A percentile compares a stretch with the other conserved stretches of the same genome.
These are phyloP conservation scores for Limenitis camilla DNA, from an alignment of 2,888 invertebrate genomes.

Conservation along the genomic window DNA sequence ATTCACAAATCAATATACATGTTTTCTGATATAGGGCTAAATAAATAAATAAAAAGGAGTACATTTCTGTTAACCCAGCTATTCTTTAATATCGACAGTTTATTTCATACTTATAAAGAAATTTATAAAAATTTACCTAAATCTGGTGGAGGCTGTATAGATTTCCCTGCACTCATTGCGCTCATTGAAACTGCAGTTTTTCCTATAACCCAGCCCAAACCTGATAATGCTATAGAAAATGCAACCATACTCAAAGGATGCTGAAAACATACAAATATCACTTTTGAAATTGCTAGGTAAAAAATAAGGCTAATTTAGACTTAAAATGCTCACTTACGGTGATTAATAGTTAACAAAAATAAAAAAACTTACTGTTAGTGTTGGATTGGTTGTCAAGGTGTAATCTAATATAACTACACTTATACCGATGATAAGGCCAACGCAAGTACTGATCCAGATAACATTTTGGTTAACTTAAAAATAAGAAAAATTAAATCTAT, in stretches of 20 bases:
- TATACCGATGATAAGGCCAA: slow-evolving; percentile 82
- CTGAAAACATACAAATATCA: slow-evolving; percentile 53
- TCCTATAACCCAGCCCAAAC: slow-evolving; percentile 79
- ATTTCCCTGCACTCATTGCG: slow-evolving; percentile 57
- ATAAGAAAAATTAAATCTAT: background rate
- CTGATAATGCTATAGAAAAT: slow-evolving; percentile 79
- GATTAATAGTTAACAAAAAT: background rate
- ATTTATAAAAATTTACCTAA: slow-evolving; percentile 41
- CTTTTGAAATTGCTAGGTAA: too few relatives aligned
- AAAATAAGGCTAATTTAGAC: background rate
- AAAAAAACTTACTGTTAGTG: slow-evolving; percentile 71
- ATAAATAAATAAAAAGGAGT: too few relatives aligned
- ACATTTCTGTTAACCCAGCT: too few relatives aligned
- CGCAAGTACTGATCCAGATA: slow-evolving; percentile 83
- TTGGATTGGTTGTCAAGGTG: slow-evolving; percentile 77
- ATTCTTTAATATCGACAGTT: too few relatives aligned
- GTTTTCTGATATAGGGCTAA: too few relatives aligned
- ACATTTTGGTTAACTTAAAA: slow-evolving; percentile 79
- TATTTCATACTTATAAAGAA: too few relatives aligned
- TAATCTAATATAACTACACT: slow-evolving; percentile 81
- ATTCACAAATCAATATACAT: too few relatives aligned
- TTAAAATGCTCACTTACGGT: background rate
- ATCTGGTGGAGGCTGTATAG: slow-evolving; percentile 61
- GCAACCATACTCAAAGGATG: slow-evolving; percentile 83
- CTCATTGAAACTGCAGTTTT: slow-evolving; percentile 63